phyloP scores from a whole-genome alignment of 2,888 invertebrate species.

The Endomychus coccineus region DNA sequence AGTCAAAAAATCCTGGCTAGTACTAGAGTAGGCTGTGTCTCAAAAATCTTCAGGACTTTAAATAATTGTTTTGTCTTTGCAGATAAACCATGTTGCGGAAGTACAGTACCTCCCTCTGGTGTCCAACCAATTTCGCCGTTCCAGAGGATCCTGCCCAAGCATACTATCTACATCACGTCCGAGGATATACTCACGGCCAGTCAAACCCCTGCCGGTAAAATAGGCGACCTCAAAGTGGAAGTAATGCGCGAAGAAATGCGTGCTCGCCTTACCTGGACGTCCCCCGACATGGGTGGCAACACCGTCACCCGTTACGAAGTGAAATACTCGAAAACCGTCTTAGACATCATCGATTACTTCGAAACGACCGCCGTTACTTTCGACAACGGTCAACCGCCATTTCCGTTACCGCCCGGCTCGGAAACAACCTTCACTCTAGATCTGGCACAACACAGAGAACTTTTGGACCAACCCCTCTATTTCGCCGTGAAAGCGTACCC shows the following conservation, averaged over 20 bases:
- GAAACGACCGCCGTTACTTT: constrained; percentile 43
- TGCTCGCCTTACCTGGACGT: constrained; percentile 51
- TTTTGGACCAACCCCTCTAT: constrained; percentile 47
- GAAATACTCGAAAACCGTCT: constrained; percentile 42
- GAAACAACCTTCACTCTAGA: constrained; percentile 47
- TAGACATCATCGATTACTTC: constrained; percentile 45
- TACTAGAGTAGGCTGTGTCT: no score
- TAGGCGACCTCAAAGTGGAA: constrained; percentile 50
- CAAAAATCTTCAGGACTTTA: no score
- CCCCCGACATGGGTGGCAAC: constrained; percentile 51
- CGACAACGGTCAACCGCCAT: constrained; percentile 44
- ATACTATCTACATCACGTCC: constrained; percentile 42
- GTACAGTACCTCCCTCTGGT: constrained; percentile 42
- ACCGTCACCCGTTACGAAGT: constrained; percentile 49
- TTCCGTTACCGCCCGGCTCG: constrained; percentile 47
- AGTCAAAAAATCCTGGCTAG: no score
- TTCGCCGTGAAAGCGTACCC: constrained; percentile 49
- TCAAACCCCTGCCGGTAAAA: constrained; percentile 43
- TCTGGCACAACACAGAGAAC: constrained; percentile 42
- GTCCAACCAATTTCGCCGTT: constrained; percentile 47
- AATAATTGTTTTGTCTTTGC: constrained; percentile 19
- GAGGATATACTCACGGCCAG: constrained; percentile 38
- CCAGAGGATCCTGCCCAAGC: constrained; percentile 46
- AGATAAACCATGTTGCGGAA: constrained; percentile 50
- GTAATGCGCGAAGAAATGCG: constrained; percentile 44